Evolutionary conservation across 2,888 invertebrate species (phyloP), one percentile per base, ranked within the genome.

Genomic region (Mayetiola destructor): DNA sequence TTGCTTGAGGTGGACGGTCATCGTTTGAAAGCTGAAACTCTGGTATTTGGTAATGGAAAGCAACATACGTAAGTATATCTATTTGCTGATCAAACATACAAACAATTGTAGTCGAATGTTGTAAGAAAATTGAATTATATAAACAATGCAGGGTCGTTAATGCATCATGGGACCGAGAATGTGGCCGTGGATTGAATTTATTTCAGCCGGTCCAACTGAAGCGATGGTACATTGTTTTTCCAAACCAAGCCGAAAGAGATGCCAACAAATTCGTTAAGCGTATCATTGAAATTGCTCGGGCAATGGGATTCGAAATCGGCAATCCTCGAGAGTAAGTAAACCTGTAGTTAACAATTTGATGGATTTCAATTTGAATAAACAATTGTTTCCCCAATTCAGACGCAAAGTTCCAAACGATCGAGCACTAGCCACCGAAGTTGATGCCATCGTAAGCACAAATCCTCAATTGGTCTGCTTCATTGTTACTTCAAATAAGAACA

Each of bases 381-480:
- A 42, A 23, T 21, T 23, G 14, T 42, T 42, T 4, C 23, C 5
- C 3, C 16, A 12, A 5, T 9, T 9, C 27, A 48, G 48, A 6
- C 3, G 1, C 6, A n/a, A 3, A 1, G 48, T 48, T 20, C 3
- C 14, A 3, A 48, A 48, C 9, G 48, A 48, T 27, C 48, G 48
- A 6, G 48, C 27, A 1, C 16, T 48, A 9, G 48, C n/a, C 2
- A 16, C n/a, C 10, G 48, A 48, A 48, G 48, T 48, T 27, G 48
- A 48, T 27, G 8, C 6, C 3, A 27, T 48, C n/a, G 27, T 27
- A 9, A 9, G n/a, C 8, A 48, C 27, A 3, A 48, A 48, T 48
- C 48, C 48, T n/a, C 48, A 48, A n/a, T n/a, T 48, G 27, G 27
- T 48, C n/a, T 48, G 23, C 16, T 48, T 48, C 27, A 27, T 48